Evolutionary conservation across 2,888 invertebrate species (phyloP), one percentile per base, ranked within the genome.

Genomic region (Tetanocera ferruginea): DNA sequence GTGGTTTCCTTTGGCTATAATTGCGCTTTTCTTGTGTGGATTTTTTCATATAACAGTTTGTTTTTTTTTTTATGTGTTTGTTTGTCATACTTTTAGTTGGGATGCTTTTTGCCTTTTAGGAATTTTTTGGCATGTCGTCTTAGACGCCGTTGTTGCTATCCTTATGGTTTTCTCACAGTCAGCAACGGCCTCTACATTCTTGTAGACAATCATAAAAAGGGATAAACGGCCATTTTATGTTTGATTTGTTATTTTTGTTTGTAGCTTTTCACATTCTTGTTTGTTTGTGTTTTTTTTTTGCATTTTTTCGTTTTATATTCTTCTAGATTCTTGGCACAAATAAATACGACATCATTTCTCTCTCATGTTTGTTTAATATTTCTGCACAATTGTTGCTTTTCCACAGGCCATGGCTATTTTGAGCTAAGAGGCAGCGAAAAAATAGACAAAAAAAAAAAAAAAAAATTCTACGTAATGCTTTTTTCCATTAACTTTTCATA

Each of bases 401-500:
- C 31, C 23, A 8, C 23, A 49, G 11, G 14, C 11, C 11, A 43
- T 6, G 11, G 11, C 14, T 43, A 3, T 31, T 72, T 25, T 55
- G 2, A 70, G n/a, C 52, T 4, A 71, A 2, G n/a, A 8, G 28
- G 52, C 3, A 69, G 23, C 19, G 28, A 72, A 60, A 55, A 78
- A 82, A 80, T 81, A 80, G 82, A 72, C 81, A 11, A 37, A 37
- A 43, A 43, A 43, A 43, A 43, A 43, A 43, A 1, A 11, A 14
- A 43, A 43, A 11, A 43, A 43, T 82, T 81, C 79, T 75, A 78
- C 64, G 77, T 72, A 80, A 78, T 76, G 69, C 37, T 75, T 23
- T 79, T 77, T 81, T 80, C 78, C 81, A 81, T 81, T 81, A 82
- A 79, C 78, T 79, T 82, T 81, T 81, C 79, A 80, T 79, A 78